Base-by-base conservation (phyloP, 1,140 invertebrate species). In the Andrena cerasifolii region DNA sequence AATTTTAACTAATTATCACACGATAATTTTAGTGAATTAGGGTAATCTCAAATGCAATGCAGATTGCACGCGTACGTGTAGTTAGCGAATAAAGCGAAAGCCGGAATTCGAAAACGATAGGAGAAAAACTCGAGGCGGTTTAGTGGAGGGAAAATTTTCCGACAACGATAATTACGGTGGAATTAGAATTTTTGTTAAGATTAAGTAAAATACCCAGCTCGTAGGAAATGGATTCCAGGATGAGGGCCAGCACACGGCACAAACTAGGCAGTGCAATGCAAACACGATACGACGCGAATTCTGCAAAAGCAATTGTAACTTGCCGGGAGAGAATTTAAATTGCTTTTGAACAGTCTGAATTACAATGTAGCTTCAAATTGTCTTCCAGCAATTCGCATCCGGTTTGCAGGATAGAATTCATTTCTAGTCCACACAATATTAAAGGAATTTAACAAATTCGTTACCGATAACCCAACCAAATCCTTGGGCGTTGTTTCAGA, bases 251-350 rank as follows among this genome's bases (percentile, higher is more conserved):
- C n/a, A 28, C 49, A 5, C 12, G 51, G 31, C 53, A 79, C 61
- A 74, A 76, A 62, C 45, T 66, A 31, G 12, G 43, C 24, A 43
- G 51, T 56, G 28, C 26, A 79, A 75, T 56, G 62, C 33, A 70
- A 78, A 82, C 59, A 83, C 66, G 58, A 74, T 74, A 78, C 70
- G 75, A 58, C 67, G 71, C 54, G 71, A 73, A 84, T 80, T 79
- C 56, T 70, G 56, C 78, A 80, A 84, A 84, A 80, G 82, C 78
- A 84, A 80, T 84, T 73, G 62, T 72, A 84, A 84, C 83, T 84
- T 68, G 72, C 62, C 56, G 54, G n/a, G 78, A 21, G 78, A 84
- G 82, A 84, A 84, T 84, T 83, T 80, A 84, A 84, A 84, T 84
- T 84, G 72, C 78, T 84, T 84, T 84, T 47, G 73, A 77, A 84